A percentile compares a stretch with the other conserved stretches of the same genome.
These are phyloP conservation scores for Pelvicachromis taeniatus DNA, from an alignment of 2,113 vertebrate genomes.

Conservation along the genomic window DNA sequence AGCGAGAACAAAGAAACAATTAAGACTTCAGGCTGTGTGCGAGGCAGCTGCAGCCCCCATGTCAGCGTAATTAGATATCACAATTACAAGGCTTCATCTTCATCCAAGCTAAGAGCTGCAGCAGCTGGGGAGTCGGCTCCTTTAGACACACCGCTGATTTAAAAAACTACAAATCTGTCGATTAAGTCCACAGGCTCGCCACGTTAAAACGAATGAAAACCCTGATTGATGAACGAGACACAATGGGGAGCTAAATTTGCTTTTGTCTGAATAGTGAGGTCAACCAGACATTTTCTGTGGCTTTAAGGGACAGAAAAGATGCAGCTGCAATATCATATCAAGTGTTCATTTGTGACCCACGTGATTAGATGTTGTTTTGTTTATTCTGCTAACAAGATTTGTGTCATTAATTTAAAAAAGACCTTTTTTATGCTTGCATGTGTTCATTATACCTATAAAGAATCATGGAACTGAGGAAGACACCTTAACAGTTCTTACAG, in stretches of 20 bases:
- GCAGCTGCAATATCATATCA: not conserved
- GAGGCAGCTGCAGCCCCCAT: slow-evolving; percentile 36
- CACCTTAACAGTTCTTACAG: not conserved
- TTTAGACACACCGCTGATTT: not conserved
- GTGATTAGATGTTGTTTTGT: not conserved
- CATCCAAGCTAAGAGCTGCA: slow-evolving; percentile 3
- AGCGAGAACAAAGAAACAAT: slow-evolving; percentile 25
- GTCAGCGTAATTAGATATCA: slow-evolving; percentile 56
- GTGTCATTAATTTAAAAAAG: not conserved
- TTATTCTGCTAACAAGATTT: not conserved
- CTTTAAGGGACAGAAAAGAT: not conserved
- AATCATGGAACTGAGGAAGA: not conserved
- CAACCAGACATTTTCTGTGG: not conserved
- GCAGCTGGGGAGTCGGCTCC: slow-evolving; percentile 34
- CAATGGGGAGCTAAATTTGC: not conserved
- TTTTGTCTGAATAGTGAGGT: not conserved
- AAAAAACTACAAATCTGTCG: not conserved
- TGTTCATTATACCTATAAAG: not conserved
- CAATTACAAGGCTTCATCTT: slow-evolving; percentile 47
- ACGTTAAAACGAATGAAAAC: not conserved
- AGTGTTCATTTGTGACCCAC: not conserved
- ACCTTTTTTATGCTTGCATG: not conserved
- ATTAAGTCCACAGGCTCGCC: not conserved
- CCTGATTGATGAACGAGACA: not conserved
- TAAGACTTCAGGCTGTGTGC: slow-evolving; percentile 11